Base-by-base conservation (phyloP, 1,140 invertebrate genomes). In the Heliconius nattereri region DNA sequence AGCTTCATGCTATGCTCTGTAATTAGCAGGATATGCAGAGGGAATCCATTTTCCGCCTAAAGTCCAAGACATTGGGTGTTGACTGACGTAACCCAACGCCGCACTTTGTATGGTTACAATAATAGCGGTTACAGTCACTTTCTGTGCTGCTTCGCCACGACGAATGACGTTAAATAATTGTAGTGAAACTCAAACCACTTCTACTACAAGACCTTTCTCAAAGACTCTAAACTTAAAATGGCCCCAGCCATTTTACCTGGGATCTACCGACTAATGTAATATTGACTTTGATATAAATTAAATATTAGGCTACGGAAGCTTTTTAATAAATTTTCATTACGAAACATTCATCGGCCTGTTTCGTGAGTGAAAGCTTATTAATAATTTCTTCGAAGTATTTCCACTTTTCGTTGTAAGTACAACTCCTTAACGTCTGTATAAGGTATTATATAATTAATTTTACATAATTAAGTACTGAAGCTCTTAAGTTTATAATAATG, bases 251-350 rank as follows among this genome's bases (percentile, higher is more conserved):
- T 72, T 79, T 71, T 75, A 54, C 54, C n/a, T 70, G 40, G 57
- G 29, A 66, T 73, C 32, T 73, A n/a, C 57, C 40, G 74, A 75
- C 49, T 81, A 72, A 71, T 78, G 57, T 78, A 40, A 75, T 75
- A 78, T 72, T 57, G 26, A 75, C 73, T 75, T 75, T 72, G 29
- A 77, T 45, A 81, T 54, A 81, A 81, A 81, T 78, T 78, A 73
- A 49, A 72, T 70, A 80, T 76, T 76, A 76, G 71, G 75, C 29
- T 74, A 70, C 35, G 75, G 71, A 76, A 32, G 71, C 79, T 71
- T 73, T 57, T 81, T 77, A 73, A 77, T 77, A 77, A 49, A 78
- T 66, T 78, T 74, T 70, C 54, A 74, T 78, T 66, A 78, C 54
- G 23, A 74, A 78, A 70, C 37, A 78, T 74, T 40, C 19, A 78